phyloP scores from a whole-genome alignment of 2,797 vertebrate species.

The Vultur gryphus region DNA sequence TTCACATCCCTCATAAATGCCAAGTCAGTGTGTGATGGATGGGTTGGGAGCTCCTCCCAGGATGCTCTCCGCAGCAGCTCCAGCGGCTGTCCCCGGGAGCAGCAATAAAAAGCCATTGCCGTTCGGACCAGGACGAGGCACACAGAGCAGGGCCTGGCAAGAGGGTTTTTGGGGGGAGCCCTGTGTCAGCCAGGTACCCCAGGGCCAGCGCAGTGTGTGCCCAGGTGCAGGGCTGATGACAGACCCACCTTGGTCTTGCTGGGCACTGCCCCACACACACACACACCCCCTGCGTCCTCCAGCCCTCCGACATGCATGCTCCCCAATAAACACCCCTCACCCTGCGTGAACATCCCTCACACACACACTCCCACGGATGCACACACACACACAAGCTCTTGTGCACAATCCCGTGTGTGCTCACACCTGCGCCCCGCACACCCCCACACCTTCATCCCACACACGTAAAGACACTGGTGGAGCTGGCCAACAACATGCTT shows the following conservation, averaged over 20 bases:
- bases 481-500: accelerated
- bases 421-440: neutral
- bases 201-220: neutral
- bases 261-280: neutral
- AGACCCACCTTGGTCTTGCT: neutral
- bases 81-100: accelerated
- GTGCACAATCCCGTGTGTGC: neutral
- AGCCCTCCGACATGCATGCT: accelerated
- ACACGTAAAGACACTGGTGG: accelerated
- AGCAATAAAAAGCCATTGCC: neutral
- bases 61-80: neutral
- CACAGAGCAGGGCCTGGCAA: neutral
- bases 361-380: neutral
- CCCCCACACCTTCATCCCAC: neutral
- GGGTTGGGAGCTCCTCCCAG: neutral
- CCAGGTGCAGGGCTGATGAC: neutral
- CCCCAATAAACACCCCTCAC: neutral
- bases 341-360: accelerated
- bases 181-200: neutral
- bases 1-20: neutral
- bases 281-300: neutral
- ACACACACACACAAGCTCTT: accelerated
- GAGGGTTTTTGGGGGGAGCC: neutral
- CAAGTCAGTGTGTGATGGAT: neutral
- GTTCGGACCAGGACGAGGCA: accelerated